These are phyloP conservation scores for Drosophila paracracens DNA, from an alignment of 2,888 invertebrate genomes.

Conservation along the genomic window DNA sequence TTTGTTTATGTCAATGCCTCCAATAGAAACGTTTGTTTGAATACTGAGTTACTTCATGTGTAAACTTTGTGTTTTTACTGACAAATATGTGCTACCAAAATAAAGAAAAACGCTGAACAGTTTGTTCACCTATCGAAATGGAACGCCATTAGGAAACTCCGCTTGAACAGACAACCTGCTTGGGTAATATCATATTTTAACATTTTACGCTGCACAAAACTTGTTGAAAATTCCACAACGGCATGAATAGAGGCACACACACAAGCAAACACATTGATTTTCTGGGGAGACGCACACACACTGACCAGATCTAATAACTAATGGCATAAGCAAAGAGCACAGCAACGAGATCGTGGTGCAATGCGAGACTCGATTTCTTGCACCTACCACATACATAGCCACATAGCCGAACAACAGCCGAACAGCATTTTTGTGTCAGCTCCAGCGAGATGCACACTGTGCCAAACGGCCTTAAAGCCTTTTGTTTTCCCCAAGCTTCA, in stretches of 20 bases:
- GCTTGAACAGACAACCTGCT: constrained; percentile 64
- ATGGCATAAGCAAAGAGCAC: constrained; percentile 56
- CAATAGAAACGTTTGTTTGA: not conserved
- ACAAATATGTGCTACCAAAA: constrained; percentile 25
- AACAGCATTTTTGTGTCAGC: constrained; percentile 43
- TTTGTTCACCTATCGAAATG: constrained; percentile 64
- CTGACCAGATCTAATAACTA: constrained; percentile 64
- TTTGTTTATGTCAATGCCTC: not conserved
- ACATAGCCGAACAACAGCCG: constrained; percentile 22
- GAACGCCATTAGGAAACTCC: constrained; percentile 58
- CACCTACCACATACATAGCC: constrained; percentile 52
- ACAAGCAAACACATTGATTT: constrained; percentile 23
- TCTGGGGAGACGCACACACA: constrained; percentile 20
- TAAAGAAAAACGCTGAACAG: constrained; percentile 12
- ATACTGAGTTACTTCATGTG: not conserved
- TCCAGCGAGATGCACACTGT: constrained; percentile 13
- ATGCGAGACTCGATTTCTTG: constrained; percentile 72
- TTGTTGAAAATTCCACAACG: constrained; percentile 68
- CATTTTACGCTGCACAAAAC: constrained; percentile 61
- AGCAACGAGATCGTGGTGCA: constrained; percentile 54
- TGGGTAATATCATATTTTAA: constrained; percentile 79
- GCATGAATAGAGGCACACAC: constrained; percentile 7
- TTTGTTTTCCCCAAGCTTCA: constrained; percentile 21
- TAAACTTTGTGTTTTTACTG: not conserved
- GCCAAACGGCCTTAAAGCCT: constrained; percentile 48